Evolutionary conservation across 1,140 invertebrate genomes (phyloP), one percentile per base, ranked within the genome.

Genomic region (Calephelis nemesis): DNA sequence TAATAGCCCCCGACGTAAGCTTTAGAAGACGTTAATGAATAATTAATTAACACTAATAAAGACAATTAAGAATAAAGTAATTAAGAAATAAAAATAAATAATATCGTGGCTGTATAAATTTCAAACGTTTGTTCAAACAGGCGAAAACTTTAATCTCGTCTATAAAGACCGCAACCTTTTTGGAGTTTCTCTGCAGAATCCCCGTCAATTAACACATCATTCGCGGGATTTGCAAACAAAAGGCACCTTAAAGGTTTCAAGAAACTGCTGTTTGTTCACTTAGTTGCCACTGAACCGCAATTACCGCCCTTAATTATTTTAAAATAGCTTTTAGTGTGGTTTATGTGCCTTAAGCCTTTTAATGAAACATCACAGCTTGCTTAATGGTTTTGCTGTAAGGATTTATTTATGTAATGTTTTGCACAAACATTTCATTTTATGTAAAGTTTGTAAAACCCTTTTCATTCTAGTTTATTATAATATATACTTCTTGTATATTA

Each of bases 181-280:
- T 79, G 73, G 68, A 67, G 73, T 73, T 74, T 71, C 69, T 47
- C 45, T 71, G 74, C 75, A 75, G 76, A 77, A 80, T 78, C 79
- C 79, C 84, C 80, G 79, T 78, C 85, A 88, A 87, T 90, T 88
- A 87, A 77, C 87, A 85, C 75, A 71, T 82, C 76, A 73, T 77
- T 74, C 75, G 72, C 70, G 47, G 65, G 69, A 75, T 76, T 74
- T 70, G 74, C 74, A 71, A 73, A 82, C 81, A 84, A 85, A 87
- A 77, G 77, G 70, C 62, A 72, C 80, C 81, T 81, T 78, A 81
- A 80, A 67, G 62, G 65, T 72, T 81, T 74, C 67, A 75, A 73
- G 74, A 82, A 77, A 73, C 70, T 75, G 73, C 78, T 80, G 76
- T 82, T 78, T 81, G 74, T 62, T 66, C 74, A 82, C 78, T 76